A percentile compares a stretch with the other conserved stretches of the same genome.
Conservation (phyloP, 1,140 invertebrate species). For the Contarinia nasturtii region DNA sequence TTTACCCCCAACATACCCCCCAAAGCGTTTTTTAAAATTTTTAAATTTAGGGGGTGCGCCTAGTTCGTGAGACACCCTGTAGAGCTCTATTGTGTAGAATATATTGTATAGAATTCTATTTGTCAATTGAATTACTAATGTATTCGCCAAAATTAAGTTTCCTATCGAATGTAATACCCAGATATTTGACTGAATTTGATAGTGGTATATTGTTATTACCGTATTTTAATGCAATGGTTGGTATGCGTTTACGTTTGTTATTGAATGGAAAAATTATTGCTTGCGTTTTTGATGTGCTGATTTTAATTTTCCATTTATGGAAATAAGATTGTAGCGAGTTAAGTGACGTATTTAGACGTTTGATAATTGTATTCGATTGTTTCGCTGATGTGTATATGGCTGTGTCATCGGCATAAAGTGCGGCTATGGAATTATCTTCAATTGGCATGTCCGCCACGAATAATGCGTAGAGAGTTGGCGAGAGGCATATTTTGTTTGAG, state of each 20-base stretch:
- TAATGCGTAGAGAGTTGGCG: slow-evolving; percentile 10
- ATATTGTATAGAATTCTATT: too few species aligned
- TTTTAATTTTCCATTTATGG: neutral
- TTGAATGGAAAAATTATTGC: neutral
- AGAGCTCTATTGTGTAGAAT: too few species aligned
- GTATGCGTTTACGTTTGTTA: neutral
- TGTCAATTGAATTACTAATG: neutral
- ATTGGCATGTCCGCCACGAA: slow-evolving; percentile 13
- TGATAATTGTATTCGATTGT: neutral
- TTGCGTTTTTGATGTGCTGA: neutral
- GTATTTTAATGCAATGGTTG: neutral
- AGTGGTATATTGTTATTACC: neutral
- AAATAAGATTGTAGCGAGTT: neutral
- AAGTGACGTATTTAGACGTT: neutral
- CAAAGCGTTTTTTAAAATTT: too few species aligned
- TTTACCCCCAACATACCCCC: too few species aligned
- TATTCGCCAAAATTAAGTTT: neutral
- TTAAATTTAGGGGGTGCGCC: too few species aligned
- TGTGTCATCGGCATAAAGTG: slow-evolving; percentile 14
- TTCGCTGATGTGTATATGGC: slow-evolving; percentile 4
- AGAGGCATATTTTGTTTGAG: slow-evolving; percentile 9
- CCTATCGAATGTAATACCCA: neutral
- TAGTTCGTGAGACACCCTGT: too few species aligned
- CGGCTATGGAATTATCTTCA: slow-evolving; percentile 4
- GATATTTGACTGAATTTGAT: neutral